Evolutionary conservation across 2,113 vertebrate genomes (phyloP).

Genomic region (Oreocharis arfaki): DNA sequence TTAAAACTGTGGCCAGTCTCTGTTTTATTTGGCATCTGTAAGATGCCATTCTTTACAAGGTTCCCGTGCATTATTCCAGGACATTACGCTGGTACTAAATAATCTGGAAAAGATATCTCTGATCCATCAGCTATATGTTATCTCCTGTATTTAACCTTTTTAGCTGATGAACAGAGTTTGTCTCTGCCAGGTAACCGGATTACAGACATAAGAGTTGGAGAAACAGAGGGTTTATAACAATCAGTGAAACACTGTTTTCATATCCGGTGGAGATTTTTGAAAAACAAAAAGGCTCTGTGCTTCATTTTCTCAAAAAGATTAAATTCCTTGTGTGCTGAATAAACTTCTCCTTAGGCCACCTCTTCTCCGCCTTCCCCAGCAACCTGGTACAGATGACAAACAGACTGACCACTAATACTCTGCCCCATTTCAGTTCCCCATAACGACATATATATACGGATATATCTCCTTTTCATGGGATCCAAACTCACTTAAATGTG

Average conservation of each 20-base stretch:
- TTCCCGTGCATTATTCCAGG: conserved; percentile 25
- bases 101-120: not conserved
- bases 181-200: not conserved
- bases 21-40: not conserved
- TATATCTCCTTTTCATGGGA: not conserved
- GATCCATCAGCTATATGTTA: not conserved
- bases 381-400: not conserved
- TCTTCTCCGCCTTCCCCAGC: not conserved
- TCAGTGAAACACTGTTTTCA: not conserved
- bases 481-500: not conserved
- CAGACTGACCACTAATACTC: not conserved
- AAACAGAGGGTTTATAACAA: not conserved
- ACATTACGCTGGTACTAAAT: not conserved
- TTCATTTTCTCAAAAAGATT: not conserved
- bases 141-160: not conserved
- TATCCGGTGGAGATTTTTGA: not conserved
- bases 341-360: not conserved
- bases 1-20: not conserved
- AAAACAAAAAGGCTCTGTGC: not conserved
- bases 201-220: not conserved
- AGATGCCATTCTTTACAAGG: not conserved
- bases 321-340: not conserved
- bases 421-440: not conserved
- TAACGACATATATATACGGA: not conserved
- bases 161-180: not conserved